These are phyloP conservation scores for Papilio polyxenes DNA, from an alignment of 1,140 invertebrate species.

Conservation along the genomic window DNA sequence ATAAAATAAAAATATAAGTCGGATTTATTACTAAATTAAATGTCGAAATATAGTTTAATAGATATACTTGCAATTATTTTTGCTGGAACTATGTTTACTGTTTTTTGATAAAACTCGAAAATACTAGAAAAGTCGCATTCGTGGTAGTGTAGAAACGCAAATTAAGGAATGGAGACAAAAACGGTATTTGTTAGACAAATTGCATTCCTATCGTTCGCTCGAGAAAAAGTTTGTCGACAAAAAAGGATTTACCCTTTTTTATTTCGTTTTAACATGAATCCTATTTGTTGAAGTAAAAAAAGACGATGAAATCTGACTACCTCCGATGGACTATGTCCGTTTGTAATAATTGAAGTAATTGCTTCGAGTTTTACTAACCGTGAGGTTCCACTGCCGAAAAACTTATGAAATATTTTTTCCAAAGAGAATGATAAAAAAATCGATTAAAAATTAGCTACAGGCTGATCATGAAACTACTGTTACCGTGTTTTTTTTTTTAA, in stretches of 20 bases:
- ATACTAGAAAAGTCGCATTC: not conserved
- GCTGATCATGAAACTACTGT: not conserved
- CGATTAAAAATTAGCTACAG: too few relatives aligned
- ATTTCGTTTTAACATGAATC: slow-evolving; percentile 18
- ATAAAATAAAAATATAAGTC: not conserved
- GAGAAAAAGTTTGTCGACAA: slow-evolving; percentile 16
- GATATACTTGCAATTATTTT: not conserved
- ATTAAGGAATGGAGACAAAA: slow-evolving; percentile 13
- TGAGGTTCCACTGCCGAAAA: not conserved
- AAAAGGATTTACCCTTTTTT: slow-evolving; percentile 18
- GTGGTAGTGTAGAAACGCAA: not conserved
- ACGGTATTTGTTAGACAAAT: slow-evolving; percentile 19
- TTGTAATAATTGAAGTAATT: not conserved
- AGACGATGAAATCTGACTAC: not conserved
- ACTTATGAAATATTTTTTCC: too few relatives aligned
- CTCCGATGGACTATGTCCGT: not conserved
- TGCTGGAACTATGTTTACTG: not conserved
- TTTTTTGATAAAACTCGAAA: not conserved
- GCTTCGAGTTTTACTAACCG: not conserved
- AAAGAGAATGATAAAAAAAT: too few relatives aligned
- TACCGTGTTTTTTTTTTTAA: not conserved
- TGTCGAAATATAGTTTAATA: not conserved
- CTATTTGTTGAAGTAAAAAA: slow-evolving; percentile 6
- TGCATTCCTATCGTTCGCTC: slow-evolving; percentile 17
- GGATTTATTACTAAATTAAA: not conserved